phyloP scores from a whole-genome alignment of 1,140 invertebrate species.

The Hirudo medicinalis region DNA sequence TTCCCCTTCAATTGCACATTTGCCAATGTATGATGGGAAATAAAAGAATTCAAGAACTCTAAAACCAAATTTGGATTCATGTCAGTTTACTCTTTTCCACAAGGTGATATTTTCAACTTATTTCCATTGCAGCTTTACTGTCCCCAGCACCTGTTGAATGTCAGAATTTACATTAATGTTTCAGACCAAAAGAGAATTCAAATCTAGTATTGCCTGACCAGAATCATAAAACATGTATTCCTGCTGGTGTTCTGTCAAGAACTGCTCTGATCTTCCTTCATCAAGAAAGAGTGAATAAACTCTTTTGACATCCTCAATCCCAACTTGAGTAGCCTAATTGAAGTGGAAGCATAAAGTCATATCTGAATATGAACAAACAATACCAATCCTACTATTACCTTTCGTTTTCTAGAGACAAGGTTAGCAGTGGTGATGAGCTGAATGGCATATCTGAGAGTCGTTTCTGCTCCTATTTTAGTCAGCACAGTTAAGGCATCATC shows the following conservation, averaged over 20 bases:
- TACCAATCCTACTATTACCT: conserved; percentile 46
- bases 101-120: too few relatives aligned
- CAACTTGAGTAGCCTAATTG: conserved; percentile 47
- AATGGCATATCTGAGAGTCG: conserved; percentile 89
- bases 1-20: too few relatives aligned
- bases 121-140: too few relatives aligned
- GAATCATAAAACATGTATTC: conserved; percentile 73
- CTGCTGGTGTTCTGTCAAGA: conserved; percentile 85
- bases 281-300: conserved; percentile 89
- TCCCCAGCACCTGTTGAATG: too few relatives aligned
- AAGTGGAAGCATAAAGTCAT: conserved; percentile 1
- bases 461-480: conserved; percentile 79
- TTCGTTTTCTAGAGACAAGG: conserved; percentile 68
- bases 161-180: too few relatives aligned
- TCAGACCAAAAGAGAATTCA: too few relatives aligned
- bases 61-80: too few relatives aligned
- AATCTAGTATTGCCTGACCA: neutral
- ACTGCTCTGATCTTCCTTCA: conserved; percentile 77
- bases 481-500: conserved; percentile 79
- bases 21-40: too few relatives aligned
- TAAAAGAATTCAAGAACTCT: too few relatives aligned
- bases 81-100: too few relatives aligned
- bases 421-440: conserved; percentile 91
- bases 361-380: neutral
- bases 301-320: conserved; percentile 79